Evolutionary conservation across 2,888 invertebrate genomes (phyloP), one percentile per base, ranked within the genome.

Genomic region (Ennomos erosarius): DNA sequence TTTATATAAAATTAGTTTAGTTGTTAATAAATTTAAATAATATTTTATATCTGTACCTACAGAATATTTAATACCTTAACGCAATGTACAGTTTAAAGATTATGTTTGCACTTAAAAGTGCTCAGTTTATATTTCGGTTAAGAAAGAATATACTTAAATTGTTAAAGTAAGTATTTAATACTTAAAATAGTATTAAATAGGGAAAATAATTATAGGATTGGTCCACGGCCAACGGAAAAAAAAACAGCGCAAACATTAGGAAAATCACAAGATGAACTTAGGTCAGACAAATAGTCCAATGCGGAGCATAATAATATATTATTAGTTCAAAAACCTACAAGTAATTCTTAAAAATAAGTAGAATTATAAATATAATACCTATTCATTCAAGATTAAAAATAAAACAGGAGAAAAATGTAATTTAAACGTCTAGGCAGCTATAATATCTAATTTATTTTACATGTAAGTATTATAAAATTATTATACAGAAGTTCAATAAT

Each of bases 51-150:
- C 6, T 1, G 26, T 26, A 26, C 26, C 26, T 1, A 26, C 26
- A 26, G 5, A 26, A 6, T 26, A 26, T 26, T 26, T 26, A 6
- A 26, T 6, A 26, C 6, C 26, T 26, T 6, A 26, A 26, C 26
- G 16, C 16, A 26, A 26, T 26, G 26, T 38, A 26, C n/a, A n/a
- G n/a, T 4, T n/a, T 42, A 45, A 38, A 12, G 1, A 11, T 43
- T 37, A 37, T 46, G 4, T 59, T 49, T 50, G 55, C 49, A 50
- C 48, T 55, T 6, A 13, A 8, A 11, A 55, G 48, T 50, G 44
- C 49, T 50, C 43, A 35, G 16, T 40, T 35, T 39, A 34, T 16
- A 42, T 10, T 50, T 9, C 34, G 40, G 16, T 36, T 26, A 11
- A 52, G 26, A 26, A 26, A 26, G 5, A 26, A 26, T 26, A 26